These are phyloP conservation scores for Dicrurus megarhynchus DNA, from an alignment of 2,113 vertebrate species.

Conservation along the genomic window DNA sequence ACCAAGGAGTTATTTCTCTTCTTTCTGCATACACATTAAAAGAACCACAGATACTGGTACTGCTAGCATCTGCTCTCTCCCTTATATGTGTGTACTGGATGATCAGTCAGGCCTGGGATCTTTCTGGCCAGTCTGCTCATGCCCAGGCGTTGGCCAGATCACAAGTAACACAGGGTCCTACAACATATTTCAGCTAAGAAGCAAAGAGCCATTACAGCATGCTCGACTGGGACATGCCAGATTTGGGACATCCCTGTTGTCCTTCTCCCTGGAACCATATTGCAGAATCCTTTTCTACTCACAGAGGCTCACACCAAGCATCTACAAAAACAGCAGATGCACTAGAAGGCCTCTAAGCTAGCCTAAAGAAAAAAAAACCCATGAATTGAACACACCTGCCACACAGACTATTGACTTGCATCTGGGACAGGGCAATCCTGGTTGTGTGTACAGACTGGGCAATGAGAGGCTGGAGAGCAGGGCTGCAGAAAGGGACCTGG, in stretches of 20 bases:
- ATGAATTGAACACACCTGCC: neutral
- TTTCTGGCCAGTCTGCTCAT: neutral
- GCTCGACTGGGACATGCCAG: neutral
- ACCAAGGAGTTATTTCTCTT: neutral
- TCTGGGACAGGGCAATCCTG: neutral
- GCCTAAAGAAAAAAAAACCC: neutral
- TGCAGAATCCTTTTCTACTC: neutral
- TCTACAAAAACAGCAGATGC: neutral
- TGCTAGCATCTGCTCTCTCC: neutral
- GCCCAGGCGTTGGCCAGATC: neutral
- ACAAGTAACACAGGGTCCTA: neutral
- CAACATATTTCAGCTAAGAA: neutral
- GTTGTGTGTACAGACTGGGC: neutral
- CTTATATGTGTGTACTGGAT: accelerated
- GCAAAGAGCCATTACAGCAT: neutral
- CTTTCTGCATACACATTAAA: neutral
- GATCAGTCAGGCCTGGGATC: neutral
- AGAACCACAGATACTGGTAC: neutral
- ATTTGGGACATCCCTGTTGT: neutral
- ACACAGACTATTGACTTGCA: neutral
- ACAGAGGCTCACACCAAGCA: neutral
- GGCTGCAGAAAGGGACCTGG: accelerated
- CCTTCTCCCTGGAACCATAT: neutral
- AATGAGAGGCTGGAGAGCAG: neutral
- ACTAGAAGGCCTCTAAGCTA: neutral